A percentile compares a stretch with the other conserved stretches of the same genome.
Evolutionary conservation across 1,140 invertebrate genomes (phyloP).

Genomic region (Spodoptera litura): DNA sequence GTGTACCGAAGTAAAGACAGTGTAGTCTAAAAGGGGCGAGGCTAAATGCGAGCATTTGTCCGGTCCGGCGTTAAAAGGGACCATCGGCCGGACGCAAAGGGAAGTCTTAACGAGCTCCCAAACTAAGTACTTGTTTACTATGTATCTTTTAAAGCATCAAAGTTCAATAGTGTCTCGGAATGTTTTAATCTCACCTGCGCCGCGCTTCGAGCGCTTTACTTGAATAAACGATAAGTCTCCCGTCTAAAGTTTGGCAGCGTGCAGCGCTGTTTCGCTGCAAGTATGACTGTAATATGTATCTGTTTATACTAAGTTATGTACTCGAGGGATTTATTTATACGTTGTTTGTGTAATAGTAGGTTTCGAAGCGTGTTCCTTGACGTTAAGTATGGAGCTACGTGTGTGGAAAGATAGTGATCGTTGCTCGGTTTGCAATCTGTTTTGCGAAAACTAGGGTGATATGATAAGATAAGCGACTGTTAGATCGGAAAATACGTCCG

Average conservation of each 20-base stretch:
- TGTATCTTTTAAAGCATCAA: conserved; percentile 3
- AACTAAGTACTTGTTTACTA: neutral
- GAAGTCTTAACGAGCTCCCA: conserved; percentile 42
- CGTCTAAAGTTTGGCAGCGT: conserved; percentile 11
- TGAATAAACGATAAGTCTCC: conserved; percentile 22
- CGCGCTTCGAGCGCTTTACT: conserved; percentile 10
- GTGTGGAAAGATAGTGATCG: neutral
- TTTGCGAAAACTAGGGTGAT: neutral
- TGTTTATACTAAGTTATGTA: conserved; percentile 4
- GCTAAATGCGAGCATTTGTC: conserved; percentile 53
- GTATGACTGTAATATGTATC: neutral
- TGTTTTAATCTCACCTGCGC: conserved; percentile 13
- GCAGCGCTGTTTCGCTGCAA: neutral
- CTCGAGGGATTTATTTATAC: neutral
- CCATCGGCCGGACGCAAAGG: conserved; percentile 33
- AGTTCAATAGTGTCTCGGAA: conserved; percentile 12
- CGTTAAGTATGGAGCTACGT: neutral
- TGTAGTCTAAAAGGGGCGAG: conserved; percentile 43
- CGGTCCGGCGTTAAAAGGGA: conserved; percentile 47
- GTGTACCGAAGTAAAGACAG: conserved; percentile 37
- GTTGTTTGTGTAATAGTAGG: conserved; percentile 8
- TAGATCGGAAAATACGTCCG: conserved; percentile 4
- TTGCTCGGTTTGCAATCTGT: conserved; percentile 1
- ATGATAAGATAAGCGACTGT: conserved; percentile 1
- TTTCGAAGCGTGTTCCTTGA: neutral